Evolutionary conservation across 2,797 vertebrate species (phyloP).

Genomic region (Aplochiton taeniatus): DNA sequence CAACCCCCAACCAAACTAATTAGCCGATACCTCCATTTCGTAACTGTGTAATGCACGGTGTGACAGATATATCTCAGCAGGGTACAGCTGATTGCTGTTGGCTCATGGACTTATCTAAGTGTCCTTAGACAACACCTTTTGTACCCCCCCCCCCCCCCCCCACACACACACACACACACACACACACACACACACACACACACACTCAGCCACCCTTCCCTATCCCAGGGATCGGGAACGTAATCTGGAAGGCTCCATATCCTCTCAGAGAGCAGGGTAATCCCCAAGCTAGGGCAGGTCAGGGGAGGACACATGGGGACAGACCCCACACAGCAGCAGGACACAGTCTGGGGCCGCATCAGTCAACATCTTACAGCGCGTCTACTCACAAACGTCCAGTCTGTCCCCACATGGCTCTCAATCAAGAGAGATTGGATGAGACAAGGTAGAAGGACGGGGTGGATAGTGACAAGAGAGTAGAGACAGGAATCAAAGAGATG

Average conservation of each 20-base stretch:
- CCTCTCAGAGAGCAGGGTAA: constrained; percentile 9
- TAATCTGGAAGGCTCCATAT: constrained; percentile 1
- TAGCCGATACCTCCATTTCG: neutral
- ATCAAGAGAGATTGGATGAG: constrained; percentile 23
- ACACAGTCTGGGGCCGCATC: neutral
- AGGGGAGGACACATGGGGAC: neutral
- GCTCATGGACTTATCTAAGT: neutral
- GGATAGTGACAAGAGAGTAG: constrained; percentile 8
- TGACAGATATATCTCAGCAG: neutral
- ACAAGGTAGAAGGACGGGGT: constrained; percentile 6
- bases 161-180: constrained; percentile 14
- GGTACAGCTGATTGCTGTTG: constrained; percentile 3
- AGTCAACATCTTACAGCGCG: too few species aligned
- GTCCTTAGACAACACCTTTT: neutral
- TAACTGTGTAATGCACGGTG: neutral
- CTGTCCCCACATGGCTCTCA: too few species aligned
- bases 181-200: constrained; percentile 12
- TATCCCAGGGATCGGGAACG: neutral
- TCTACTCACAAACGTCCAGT: too few species aligned
- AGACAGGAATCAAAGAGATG: constrained; percentile 13
- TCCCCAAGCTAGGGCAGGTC: neutral
- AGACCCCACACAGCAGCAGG: neutral
- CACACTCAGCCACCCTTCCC: neutral
- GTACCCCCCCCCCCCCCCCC: neutral
- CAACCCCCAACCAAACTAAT: too few species aligned